phyloP scores from a whole-genome alignment of 2,113 vertebrate genomes.

The Heloderma charlesbogerti region DNA sequence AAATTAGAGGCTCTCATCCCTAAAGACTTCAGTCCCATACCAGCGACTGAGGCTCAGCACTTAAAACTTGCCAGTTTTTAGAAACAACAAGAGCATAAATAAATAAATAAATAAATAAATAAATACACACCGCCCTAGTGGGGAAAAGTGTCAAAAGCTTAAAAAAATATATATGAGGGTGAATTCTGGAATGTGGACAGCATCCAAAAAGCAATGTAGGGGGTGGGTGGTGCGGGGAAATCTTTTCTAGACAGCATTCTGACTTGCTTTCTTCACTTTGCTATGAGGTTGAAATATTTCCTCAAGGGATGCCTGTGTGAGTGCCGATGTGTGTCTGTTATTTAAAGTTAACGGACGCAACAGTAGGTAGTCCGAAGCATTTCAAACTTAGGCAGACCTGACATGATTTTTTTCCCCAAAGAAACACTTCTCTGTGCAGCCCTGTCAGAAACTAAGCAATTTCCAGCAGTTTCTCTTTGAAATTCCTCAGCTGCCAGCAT shows the following conservation, averaged over 20 bases:
- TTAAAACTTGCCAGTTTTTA: constrained; percentile 73
- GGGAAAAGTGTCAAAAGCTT: constrained; percentile 74
- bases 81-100: constrained; percentile 46
- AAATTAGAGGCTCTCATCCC: constrained; percentile 69
- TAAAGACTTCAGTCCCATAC: constrained; percentile 56
- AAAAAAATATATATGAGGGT: not conserved
- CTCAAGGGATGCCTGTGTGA: constrained; percentile 69
- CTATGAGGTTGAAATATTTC: constrained; percentile 73
- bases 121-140: constrained; percentile 51
- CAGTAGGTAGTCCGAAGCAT: constrained; percentile 61
- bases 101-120: not conserved
- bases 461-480: constrained; percentile 67
- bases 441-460: constrained; percentile 64
- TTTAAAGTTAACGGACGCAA: constrained; percentile 40
- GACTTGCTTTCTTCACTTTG: constrained; percentile 75
- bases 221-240: constrained; percentile 44
- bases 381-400: constrained; percentile 68
- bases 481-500: constrained; percentile 60
- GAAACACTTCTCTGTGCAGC: constrained; percentile 38
- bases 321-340: constrained; percentile 49
- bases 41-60: constrained; percentile 46
- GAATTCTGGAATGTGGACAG: constrained; percentile 68
- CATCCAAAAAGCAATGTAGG: constrained; percentile 70
- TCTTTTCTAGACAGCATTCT: constrained; percentile 58
- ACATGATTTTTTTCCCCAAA: constrained; percentile 10